phyloP scores from a whole-genome alignment of 2,797 vertebrate species.

The Dendrocincla fuliginosa region DNA sequence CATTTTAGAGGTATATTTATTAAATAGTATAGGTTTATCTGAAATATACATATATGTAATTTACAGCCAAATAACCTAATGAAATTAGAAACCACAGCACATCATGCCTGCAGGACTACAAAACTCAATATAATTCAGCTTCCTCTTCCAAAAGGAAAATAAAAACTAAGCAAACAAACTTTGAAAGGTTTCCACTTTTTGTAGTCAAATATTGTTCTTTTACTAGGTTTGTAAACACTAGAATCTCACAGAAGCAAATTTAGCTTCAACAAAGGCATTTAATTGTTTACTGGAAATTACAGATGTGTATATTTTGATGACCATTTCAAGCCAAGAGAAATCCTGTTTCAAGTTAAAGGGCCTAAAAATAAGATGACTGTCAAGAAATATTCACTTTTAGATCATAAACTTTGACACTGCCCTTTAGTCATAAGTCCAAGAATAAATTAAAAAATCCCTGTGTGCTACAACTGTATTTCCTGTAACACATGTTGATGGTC shows the following conservation, averaged over 20 bases:
- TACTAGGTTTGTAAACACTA: background rate
- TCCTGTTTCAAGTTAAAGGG: background rate
- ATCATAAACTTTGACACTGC: background rate
- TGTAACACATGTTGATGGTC: conserved; percentile 22
- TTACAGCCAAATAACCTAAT: background rate
- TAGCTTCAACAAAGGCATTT: background rate
- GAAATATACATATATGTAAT: background rate
- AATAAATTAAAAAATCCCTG: background rate
- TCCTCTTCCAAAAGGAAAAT: background rate
- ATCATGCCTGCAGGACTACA: background rate
- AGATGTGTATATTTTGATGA: background rate
- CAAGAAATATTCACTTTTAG: background rate
- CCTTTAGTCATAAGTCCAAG: conserved; percentile 40
- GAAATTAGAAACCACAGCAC: background rate
- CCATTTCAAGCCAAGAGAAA: background rate
- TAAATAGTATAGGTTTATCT: background rate
- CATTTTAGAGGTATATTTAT: background rate
- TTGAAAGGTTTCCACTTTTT: background rate
- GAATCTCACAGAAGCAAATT: background rate
- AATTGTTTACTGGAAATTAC: background rate
- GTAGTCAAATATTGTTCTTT: background rate
- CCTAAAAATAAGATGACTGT: conserved; percentile 15
- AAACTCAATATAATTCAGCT: background rate
- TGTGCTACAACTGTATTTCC: conserved; percentile 16
- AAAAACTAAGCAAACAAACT: conserved; percentile 2